phyloP scores from a whole-genome alignment of 2,797 vertebrate genomes.

The Dicrostonyx torquatus region DNA sequence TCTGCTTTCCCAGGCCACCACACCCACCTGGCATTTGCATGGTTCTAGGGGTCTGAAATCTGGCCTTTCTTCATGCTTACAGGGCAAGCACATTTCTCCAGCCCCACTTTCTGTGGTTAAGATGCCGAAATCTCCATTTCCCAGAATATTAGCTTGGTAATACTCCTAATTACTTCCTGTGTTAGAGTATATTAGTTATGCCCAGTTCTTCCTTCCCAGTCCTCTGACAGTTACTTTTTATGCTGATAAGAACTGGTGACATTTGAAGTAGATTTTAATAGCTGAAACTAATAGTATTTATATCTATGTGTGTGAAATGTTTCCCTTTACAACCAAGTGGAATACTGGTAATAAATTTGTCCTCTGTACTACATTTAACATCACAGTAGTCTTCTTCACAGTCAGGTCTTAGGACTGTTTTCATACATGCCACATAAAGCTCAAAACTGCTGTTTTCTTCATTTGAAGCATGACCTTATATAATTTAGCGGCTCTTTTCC shows the following conservation, averaged over 20 bases:
- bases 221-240: slow-evolving; percentile 8
- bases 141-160: neutral
- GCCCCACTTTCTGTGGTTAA: neutral
- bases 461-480: slow-evolving; percentile 44
- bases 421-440: neutral
- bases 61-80: neutral
- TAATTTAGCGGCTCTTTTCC: neutral
- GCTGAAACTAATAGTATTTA: neutral
- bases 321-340: slow-evolving; percentile 32
- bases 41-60: neutral
- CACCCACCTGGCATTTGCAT: neutral
- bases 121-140: slow-evolving; percentile 33
- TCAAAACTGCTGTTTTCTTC: slow-evolving; percentile 34
- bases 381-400: neutral
- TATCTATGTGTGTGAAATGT: slow-evolving; percentile 31
- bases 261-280: slow-evolving; percentile 46
- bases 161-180: slow-evolving; percentile 1
- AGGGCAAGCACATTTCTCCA: neutral
- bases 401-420: slow-evolving; percentile 8
- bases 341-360: slow-evolving; percentile 5
- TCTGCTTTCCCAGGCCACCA: neutral
- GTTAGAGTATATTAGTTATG: neutral
- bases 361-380: neutral
- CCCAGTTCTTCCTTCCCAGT: slow-evolving; percentile 3
- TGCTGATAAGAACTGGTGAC: neutral